Conservation (phyloP, 2,113 vertebrate genomes). For the Sylvia atricapilla region DNA sequence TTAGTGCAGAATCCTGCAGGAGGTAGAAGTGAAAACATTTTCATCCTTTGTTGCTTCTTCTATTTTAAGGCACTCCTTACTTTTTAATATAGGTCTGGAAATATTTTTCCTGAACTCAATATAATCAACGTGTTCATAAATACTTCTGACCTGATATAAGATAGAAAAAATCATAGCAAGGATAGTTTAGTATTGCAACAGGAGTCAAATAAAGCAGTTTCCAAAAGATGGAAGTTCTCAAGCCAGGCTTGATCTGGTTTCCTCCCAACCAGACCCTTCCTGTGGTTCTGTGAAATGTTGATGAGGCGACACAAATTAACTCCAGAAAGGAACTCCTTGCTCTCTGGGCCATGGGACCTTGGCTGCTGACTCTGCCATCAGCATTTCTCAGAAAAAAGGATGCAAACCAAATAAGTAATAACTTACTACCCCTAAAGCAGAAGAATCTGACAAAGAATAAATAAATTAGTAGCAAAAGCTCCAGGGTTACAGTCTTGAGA, state of each 20-base stretch:
- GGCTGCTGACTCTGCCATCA: not conserved
- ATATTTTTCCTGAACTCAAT: not conserved
- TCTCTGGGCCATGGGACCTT: not conserved
- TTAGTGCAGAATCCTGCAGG: not conserved
- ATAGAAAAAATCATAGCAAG: not conserved
- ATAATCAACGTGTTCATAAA: not conserved
- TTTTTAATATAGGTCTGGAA: not conserved
- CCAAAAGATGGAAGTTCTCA: not conserved
- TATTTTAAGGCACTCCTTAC: not conserved
- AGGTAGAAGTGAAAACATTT: not conserved
- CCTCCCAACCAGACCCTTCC: not conserved
- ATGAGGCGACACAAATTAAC: not conserved
- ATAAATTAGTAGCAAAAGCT: conserved; percentile 10
- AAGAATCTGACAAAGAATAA: conserved; percentile 1
- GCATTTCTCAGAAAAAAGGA: not conserved
- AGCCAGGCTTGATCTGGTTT: not conserved
- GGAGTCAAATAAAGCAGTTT: not conserved
- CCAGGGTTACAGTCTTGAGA: not conserved
- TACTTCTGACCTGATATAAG: not conserved
- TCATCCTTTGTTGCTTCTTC: not conserved
- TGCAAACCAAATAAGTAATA: not conserved
- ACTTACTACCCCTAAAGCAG: not conserved
- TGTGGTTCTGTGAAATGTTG: not conserved
- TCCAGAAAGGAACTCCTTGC: not conserved
- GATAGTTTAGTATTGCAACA: not conserved